Percentiles rank a stretch among this genome's conserved stretches.
phyloP scores from a whole-genome alignment of 2,113 vertebrate genomes.

The Marmota flaviventris region DNA sequence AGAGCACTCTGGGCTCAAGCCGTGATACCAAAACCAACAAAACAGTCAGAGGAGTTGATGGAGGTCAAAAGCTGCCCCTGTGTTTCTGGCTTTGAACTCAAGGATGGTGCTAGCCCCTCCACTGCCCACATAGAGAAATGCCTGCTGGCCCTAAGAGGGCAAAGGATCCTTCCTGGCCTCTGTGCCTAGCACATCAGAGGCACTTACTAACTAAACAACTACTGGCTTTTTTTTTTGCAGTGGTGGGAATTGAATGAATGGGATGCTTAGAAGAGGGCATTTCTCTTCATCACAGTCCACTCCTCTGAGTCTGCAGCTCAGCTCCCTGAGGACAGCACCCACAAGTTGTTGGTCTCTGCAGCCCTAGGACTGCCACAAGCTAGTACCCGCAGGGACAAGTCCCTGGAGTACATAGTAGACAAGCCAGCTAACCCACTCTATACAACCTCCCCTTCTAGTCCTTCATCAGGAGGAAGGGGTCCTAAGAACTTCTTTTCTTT shows the following conservation, averaged over 20 bases:
- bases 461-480: not conserved
- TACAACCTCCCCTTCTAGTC: not conserved
- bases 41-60: not conserved
- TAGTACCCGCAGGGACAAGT: not conserved
- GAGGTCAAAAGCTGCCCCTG: conserved; percentile 1
- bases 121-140: not conserved
- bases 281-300: not conserved
- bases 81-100: conserved; percentile 4
- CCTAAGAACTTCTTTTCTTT: not conserved
- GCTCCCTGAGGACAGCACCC: not conserved
- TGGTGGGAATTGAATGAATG: not conserved
- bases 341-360: not conserved
- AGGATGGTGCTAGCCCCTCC: not conserved
- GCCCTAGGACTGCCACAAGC: not conserved
- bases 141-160: not conserved
- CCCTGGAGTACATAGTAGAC: not conserved
- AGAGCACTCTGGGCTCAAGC: too few relatives aligned
- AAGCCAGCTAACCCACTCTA: not conserved
- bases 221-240: too few relatives aligned
- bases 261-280: not conserved
- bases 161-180: not conserved
- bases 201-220: not conserved
- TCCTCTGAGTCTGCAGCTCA: not conserved
- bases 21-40: too few relatives aligned
- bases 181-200: not conserved